Evolutionary conservation across 2,113 vertebrate species (phyloP), one percentile per base, ranked within the genome.

Genomic region (crab-eating macaque (Macaca fascicularis)): DNA sequence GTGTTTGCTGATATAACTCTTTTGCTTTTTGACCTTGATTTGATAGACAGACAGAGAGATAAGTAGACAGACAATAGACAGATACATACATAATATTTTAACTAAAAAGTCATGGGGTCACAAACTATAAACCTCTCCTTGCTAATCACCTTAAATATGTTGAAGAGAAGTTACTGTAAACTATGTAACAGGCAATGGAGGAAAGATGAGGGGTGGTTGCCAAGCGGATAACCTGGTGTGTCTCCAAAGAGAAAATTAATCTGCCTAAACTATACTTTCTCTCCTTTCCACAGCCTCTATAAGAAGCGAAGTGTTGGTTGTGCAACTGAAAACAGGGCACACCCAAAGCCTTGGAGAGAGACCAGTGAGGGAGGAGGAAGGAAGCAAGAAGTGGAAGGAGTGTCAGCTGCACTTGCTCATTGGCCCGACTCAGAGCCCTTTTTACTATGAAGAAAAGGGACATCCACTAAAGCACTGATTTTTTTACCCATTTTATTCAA

Each of bases 401-500:
- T 0, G 0, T 30, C 6, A 6, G 10, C 4, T 0, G 9, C 1
- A 10, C 52, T 13, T 16, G 23, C 35, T n/a, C 2, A 20, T 19
- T 32, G 86, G 27, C 11, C 14, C 30, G 2, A 22, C 7, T 43
- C n/a, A 38, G 23, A 3, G 59, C 3, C 16, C 10, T 32, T 13
- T 55, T 8, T 69, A 23, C 40, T 6, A 50, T 7, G 6, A 35
- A 86, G 61, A 59, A 55, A 40, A n/a, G 14, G n/a, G 30, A 52
- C 52, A 6, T 10, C 27, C 9, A n/a, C 32, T 35, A 16, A n/a
- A 32, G 14, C 22, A 1, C 7, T 2, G 0, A 12, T 19, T 55
- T 19, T 16, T 32, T 23, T 13, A 74, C 35, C 40, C 27, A 3
- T 11, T 80, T 25, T 17, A 1, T n/a, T 38, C 22, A 25, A 23